Evolutionary conservation across 2,888 invertebrate genomes (phyloP).

Genomic region (Drosophila ezoana): DNA sequence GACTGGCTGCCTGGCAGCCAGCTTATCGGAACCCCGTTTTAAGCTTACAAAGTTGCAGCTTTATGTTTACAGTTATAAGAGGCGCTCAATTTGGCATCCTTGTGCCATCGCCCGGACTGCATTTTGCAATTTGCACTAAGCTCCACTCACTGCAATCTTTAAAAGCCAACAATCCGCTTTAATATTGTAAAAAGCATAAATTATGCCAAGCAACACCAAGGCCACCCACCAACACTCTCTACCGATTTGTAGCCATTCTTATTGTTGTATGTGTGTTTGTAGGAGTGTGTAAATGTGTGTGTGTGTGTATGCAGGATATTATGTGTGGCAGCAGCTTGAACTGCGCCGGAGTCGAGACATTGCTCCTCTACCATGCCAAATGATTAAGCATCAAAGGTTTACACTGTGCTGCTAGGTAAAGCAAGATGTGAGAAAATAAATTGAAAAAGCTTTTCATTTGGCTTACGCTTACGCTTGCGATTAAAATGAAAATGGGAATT

Average conservation of each 20-base stretch:
- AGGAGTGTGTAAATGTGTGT: not conserved
- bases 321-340: constrained; percentile 49
- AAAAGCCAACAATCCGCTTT: constrained; percentile 42
- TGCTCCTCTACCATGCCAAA: constrained; percentile 39
- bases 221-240: not conserved
- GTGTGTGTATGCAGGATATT: constrained; percentile 46
- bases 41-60: constrained; percentile 23
- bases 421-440: constrained; percentile 61
- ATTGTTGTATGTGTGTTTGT: not conserved
- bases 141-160: constrained; percentile 12
- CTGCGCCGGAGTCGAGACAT: constrained; percentile 14
- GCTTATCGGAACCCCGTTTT: constrained; percentile 30
- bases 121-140: constrained; percentile 9
- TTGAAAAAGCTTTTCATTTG: constrained; percentile 79
- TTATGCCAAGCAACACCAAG: constrained; percentile 41
- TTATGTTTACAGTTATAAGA: constrained; percentile 24
- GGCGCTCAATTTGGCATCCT: not conserved
- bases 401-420: constrained; percentile 43
- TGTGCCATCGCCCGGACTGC: not conserved
- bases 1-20: not conserved
- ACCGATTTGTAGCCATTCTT: constrained; percentile 8
- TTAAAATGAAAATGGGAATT: constrained; percentile 68
- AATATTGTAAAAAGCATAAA: constrained; percentile 58
- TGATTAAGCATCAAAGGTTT: constrained; percentile 73
- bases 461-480: constrained; percentile 66